Conservation (phyloP, 2,113 vertebrate species). For the Oncorhynchus keta region DNA sequence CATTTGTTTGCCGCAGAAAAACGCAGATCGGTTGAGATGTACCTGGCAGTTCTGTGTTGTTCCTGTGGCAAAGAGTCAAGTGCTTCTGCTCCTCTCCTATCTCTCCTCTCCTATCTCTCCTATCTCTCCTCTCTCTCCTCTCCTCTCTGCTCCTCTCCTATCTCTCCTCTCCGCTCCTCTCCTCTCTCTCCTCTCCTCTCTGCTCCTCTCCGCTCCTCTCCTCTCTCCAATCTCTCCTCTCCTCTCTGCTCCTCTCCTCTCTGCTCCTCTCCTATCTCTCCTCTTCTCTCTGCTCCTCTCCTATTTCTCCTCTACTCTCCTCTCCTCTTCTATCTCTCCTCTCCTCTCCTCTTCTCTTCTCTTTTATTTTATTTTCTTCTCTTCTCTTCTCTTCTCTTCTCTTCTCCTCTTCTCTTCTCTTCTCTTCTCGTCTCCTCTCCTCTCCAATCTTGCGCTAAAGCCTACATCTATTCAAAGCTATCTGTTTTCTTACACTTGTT, state of each 20-base stretch:
- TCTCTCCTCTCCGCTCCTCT: background rate
- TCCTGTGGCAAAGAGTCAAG: constrained; percentile 1
- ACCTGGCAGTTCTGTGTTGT: constrained; percentile 13
- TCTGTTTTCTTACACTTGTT: background rate
- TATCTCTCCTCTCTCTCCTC: too few species aligned
- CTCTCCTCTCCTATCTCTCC: background rate
- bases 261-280: too few species aligned
- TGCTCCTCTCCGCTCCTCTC: background rate
- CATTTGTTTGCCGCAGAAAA: constrained; percentile 15
- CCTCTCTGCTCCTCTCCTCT: background rate
- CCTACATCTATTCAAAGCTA: background rate
- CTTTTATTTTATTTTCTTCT: too few species aligned
- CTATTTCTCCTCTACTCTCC: too few species aligned
- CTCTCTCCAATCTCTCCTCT: too few species aligned
- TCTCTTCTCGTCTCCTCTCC: background rate
- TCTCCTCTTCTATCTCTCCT: background rate
- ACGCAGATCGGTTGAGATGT: constrained; percentile 25
- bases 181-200: too few species aligned
- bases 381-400: background rate
- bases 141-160: background rate
- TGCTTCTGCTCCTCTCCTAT: background rate
- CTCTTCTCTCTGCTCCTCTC: background rate
- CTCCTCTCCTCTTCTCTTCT: too few species aligned
- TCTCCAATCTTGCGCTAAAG: background rate
- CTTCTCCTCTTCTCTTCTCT: too few species aligned